Base-by-base conservation (phyloP, 2,888 invertebrate species). In the Andrena hattorfiana region DNA sequence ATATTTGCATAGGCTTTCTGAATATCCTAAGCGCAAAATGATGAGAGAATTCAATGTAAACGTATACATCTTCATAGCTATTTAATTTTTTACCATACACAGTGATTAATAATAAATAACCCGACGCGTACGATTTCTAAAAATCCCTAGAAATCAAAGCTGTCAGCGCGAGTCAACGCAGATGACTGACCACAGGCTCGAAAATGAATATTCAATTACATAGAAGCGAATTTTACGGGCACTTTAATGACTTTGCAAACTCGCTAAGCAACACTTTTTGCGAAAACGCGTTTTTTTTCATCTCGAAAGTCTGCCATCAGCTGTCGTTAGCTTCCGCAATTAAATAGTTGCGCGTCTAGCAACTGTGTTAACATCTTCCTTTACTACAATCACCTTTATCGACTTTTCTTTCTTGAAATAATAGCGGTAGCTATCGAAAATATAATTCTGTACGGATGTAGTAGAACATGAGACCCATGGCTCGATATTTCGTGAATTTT, bases 281-380 rank as follows among this genome's bases (percentile, higher is more conserved):
- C 49, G 69, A 84, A 80, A 84, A 42, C 70, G 42, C 35, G 76
- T 80, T 72, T 70, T 73, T 28, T 73, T 42, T 4, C 13, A 4
- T 13, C 42, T 13, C 63, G 76, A 84, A 76, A 81, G 84, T 81
- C 28, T 70, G 35, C 42, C 42, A 42, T 42, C 42, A 42, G 76
- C 76, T 70, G 60, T 59, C 79, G 49, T 76, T 77, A 70, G 23
- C 76, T 76, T 49, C 64, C 60, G 64, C 76, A 66, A 76, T 70
- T 70, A 59, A 66, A 77, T 66, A 59, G 77, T n/a, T 49, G n/a
- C 23, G 2, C 6, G 35, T 66, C 76, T 28, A 5, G n/a, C 35
- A 13, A 35, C 35, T 26, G 35, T 51, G 54, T 76, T 76, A 75
- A 66, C 28, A 32, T 35, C 59, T 66, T 20, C 7, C 23, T 68